These are phyloP conservation scores for Notolepis coatsorum DNA, from an alignment of 2,797 vertebrate species.

Conservation along the genomic window DNA sequence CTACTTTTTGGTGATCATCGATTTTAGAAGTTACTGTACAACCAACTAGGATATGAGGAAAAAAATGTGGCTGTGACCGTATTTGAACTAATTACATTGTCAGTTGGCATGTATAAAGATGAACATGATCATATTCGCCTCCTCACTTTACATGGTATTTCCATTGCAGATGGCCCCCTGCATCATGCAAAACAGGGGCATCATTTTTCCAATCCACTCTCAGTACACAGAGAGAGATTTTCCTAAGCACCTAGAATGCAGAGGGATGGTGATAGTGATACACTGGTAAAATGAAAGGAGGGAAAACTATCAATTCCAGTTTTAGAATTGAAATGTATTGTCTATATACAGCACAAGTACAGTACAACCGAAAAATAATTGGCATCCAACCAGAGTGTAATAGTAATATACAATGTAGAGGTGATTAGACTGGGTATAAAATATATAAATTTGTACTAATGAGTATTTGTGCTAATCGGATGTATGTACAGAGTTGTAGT, in stretches of 20 bases:
- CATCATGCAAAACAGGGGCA: conserved; percentile 73
- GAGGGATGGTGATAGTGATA: neutral
- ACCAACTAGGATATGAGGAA: no score
- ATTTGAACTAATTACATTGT: conserved; percentile 24
- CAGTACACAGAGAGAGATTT: conserved; percentile 61
- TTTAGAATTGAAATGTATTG: neutral
- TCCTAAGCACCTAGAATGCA: conserved; percentile 37
- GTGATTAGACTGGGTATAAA: no score
- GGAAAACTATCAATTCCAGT: no score
- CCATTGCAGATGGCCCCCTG: conserved; percentile 70
- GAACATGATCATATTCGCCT: conserved; percentile 71
- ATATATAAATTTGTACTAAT: no score
- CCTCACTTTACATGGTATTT: conserved; percentile 82
- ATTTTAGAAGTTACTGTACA: no score
- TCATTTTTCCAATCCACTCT: conserved; percentile 48
- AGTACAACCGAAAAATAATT: neutral
- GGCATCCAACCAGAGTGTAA: no score
- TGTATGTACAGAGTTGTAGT: no score
- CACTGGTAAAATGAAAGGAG: no score
- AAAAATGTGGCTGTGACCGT: conserved; percentile 29
- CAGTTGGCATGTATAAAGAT: conserved; percentile 44
- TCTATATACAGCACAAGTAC: no score
- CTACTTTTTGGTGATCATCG: no score
- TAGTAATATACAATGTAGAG: no score
- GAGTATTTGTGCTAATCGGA: no score